Evolutionary conservation across 2,888 invertebrate genomes (phyloP).

Genomic region (Syrphus vitripennis): DNA sequence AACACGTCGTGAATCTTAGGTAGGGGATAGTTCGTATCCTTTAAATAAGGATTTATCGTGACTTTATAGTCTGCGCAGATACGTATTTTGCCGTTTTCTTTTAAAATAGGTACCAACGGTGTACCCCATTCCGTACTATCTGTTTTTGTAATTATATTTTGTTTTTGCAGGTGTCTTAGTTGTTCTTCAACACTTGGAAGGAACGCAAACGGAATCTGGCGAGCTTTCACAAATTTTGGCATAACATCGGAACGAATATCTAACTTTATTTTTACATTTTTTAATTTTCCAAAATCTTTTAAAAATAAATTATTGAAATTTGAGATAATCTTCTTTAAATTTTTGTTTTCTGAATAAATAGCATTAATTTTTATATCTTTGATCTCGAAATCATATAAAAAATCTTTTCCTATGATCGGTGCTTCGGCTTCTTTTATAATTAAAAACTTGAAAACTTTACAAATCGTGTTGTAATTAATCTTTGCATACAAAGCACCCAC

Average conservation of each 20-base stretch:
- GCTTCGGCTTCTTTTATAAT: neutral
- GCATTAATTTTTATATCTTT: too few species aligned
- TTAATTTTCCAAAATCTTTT: neutral
- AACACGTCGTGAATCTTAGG: neutral
- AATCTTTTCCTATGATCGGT: constrained; percentile 22
- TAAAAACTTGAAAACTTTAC: neutral
- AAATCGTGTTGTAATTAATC: neutral
- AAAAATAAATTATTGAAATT: neutral
- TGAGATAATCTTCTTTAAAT: constrained; percentile 10
- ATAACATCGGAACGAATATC: neutral
- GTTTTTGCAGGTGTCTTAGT: too few species aligned
- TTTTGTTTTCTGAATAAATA: neutral
- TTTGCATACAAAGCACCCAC: neutral
- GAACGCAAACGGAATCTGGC: too few species aligned
- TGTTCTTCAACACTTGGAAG: too few species aligned
- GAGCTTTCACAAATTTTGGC: constrained; percentile 15
- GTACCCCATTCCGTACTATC: too few species aligned
- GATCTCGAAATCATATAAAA: neutral
- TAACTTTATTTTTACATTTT: neutral
- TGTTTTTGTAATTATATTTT: too few species aligned
- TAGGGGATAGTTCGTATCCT: constrained; percentile 23
- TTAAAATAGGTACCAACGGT: too few species aligned
- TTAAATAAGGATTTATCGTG: neutral
- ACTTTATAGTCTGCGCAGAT: neutral
- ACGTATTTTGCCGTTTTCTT: neutral